Evolutionary conservation across 53 echinoderm and acorn worm genomes (phyloP).

Genomic region (Temnopleurus reevesii): DNA sequence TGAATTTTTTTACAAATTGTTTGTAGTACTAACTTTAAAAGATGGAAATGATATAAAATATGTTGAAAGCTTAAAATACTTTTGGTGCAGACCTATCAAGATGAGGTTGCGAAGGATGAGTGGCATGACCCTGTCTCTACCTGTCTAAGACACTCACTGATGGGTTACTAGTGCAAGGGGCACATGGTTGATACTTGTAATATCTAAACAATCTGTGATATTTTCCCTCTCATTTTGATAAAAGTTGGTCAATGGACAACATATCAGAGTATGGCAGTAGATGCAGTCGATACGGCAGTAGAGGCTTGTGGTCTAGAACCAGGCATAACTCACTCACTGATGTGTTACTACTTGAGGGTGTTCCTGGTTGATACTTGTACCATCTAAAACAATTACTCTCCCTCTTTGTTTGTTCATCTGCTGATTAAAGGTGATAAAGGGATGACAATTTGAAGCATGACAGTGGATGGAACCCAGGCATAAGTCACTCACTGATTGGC

Average conservation of each 20-base stretch:
- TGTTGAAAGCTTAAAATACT: constrained; percentile 81
- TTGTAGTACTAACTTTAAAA: too few species aligned
- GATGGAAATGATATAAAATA: constrained; percentile 98
- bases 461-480: constrained; percentile 86
- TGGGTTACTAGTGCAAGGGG: constrained; percentile 85
- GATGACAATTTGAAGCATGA: constrained; percentile 96
- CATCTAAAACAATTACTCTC: neutral
- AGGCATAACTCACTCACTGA: constrained; percentile 88
- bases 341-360: constrained; percentile 85
- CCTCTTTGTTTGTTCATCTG: neutral
- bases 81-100: constrained; percentile 79
- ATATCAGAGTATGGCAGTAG: neutral
- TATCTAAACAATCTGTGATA: too few species aligned
- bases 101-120: constrained; percentile 72
- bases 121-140: too few species aligned
- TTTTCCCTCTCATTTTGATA: too few species aligned
- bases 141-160: constrained; percentile 86
- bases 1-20: too few species aligned
- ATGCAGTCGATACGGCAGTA: neutral
- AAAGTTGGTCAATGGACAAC: constrained; percentile 62
- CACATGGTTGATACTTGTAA: constrained; percentile 97
- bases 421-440: constrained; percentile 99
- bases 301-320: constrained; percentile 64
- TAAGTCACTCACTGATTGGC: constrained; percentile 87
- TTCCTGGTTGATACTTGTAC: constrained; percentile 92